Percentiles rank a stretch among this genome's conserved stretches.
These are phyloP conservation scores for Trilocha varians DNA, from an alignment of 2,888 invertebrate genomes.

Conservation along the genomic window DNA sequence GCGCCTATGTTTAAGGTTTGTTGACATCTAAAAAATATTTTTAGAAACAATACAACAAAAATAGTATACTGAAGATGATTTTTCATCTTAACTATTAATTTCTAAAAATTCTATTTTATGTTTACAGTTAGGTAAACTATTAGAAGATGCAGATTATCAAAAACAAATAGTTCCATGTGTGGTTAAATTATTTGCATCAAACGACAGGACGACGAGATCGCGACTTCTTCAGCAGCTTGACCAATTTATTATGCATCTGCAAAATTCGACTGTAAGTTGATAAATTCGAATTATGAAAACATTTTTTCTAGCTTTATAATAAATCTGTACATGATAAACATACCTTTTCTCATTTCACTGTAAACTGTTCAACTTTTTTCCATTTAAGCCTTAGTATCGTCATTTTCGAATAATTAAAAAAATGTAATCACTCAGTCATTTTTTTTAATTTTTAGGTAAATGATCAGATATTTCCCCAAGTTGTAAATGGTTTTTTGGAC, in stretches of 20 bases:
- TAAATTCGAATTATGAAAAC: background rate
- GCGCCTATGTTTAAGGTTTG: slow-evolving; percentile 93
- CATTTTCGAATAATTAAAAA: too few relatives aligned
- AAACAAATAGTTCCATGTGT: slow-evolving; percentile 97
- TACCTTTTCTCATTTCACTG: too few relatives aligned
- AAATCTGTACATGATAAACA: background rate
- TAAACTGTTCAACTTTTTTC: too few relatives aligned
- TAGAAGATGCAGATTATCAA: slow-evolving; percentile 95
- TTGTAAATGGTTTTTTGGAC: slow-evolving; percentile 96
- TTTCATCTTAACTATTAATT: background rate
- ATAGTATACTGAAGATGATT: background rate
- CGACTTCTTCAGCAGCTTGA: slow-evolving; percentile 95
- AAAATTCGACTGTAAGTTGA: slow-evolving; percentile 76
- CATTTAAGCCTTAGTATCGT: too few relatives aligned
- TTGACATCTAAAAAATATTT: background rate
- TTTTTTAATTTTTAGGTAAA: slow-evolving; percentile 78
- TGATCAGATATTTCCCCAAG: slow-evolving; percentile 95
- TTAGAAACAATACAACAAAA: background rate
- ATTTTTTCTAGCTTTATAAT: background rate
- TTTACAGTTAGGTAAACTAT: slow-evolving; percentile 87
- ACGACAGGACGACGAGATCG: slow-evolving; percentile 95
- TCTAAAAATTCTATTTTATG: background rate
- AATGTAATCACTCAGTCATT: slow-evolving; percentile 3
- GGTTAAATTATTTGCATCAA: slow-evolving; percentile 95
- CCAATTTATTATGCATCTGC: slow-evolving; percentile 87